Evolutionary conservation across 2,888 invertebrate genomes (phyloP), one percentile per base, ranked within the genome.

Genomic region (Drosophila eohydei): DNA sequence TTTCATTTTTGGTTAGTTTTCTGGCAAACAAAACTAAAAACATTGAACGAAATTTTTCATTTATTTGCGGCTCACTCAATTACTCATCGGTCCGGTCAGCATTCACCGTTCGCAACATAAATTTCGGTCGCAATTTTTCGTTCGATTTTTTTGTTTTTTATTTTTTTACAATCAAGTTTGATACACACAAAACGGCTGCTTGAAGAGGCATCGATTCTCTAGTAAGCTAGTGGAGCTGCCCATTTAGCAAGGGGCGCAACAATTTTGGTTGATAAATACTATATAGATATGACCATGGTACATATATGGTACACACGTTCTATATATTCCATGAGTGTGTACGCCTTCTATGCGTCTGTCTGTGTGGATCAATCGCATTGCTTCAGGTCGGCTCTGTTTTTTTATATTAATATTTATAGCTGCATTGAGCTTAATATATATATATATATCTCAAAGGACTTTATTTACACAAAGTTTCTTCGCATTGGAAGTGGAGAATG

Each of bases 391-490:
- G 74, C 80, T 72, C 78, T 71, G 75, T 71, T 73, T 74, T 51
- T 56, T 50, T 70, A 40, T 63, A 38, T 52, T 46, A 59, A 58
- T 44, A 48, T 63, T 61, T 43, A 66, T 54, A 61, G 60, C 68
- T 51, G 52, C 43, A 26, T 68, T 52, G 70, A 81, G 61, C 43
- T 51, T 46, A 44, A 61, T 46, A 62, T 70, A 74, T 34, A 16
- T n/a, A 63, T 70, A 75, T 51, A 21, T 54, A 38, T 30, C 38
- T 75, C 90, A 89, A 91, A 91, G 91, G 91, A 91, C 87, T 91
- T 91, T 91, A 91, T 91, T 91, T 91, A 91, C 91, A 91, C 91
- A 91, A 91, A 91, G 91, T 91, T 91, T 84, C 76, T 78, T 67
- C 63, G 74, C 65, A 68, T 59, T 66, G 74, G 65, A 60, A 70